Evolutionary conservation across 2,113 vertebrate genomes (phyloP).

Genomic region (Sander vitreus): DNA sequence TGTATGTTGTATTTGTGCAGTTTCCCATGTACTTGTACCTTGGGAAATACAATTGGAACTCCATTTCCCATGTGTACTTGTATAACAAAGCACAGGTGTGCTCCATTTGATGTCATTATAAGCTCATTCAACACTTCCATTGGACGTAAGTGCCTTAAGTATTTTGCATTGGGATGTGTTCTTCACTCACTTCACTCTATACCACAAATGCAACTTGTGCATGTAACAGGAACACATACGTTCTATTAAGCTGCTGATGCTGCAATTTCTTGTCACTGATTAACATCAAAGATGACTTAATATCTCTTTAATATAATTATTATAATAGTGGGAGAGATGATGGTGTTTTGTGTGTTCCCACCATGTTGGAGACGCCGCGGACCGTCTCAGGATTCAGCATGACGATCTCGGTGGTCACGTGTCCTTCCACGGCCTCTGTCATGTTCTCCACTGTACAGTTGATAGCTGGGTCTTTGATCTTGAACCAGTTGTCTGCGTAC

Average conservation of each 20-base stretch:
- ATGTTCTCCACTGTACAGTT: slow-evolving; percentile 97
- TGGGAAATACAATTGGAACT: background rate
- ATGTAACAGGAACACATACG: background rate
- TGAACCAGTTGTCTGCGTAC: slow-evolving; percentile 99
- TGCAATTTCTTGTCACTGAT: background rate
- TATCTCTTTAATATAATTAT: background rate
- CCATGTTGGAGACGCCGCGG: slow-evolving; percentile 95
- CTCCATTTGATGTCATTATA: slow-evolving; percentile 5
- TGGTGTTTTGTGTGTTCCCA: slow-evolving; percentile 60
- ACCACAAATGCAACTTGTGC: background rate
- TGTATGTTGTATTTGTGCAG: background rate
- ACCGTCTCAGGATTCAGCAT: slow-evolving; percentile 97
- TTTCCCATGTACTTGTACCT: background rate
- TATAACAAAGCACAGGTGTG: slow-evolving; percentile 9
- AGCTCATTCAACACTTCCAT: slow-evolving; percentile 7
- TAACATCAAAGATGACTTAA: background rate
- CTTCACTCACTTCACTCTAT: background rate
- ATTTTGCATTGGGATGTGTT: background rate
- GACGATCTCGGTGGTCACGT: slow-evolving; percentile 97
- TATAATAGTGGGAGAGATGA: background rate
- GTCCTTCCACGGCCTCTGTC: slow-evolving; percentile 95
- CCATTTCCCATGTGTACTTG: slow-evolving; percentile 7
- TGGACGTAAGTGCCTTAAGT: background rate
- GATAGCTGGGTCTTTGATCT: slow-evolving; percentile 93
- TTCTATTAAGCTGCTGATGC: background rate